Evolutionary conservation across 2,113 vertebrate species (phyloP).

Genomic region (Indicator indicator): DNA sequence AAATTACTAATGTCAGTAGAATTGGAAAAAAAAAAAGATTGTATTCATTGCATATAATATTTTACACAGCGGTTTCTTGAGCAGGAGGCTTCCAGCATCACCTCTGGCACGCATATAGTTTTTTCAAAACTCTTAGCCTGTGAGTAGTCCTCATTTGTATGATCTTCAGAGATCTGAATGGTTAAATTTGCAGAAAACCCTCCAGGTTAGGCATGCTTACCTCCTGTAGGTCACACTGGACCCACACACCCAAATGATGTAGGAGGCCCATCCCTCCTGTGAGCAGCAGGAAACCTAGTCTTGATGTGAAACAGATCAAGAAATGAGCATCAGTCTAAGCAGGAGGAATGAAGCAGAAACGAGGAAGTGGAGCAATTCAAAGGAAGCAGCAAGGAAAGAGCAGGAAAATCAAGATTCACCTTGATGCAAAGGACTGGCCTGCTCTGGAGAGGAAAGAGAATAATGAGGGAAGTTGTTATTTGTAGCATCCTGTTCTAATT

Average conservation of each 20-base stretch:
- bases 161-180: background rate
- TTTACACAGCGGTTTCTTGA: background rate
- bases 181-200: background rate
- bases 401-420: background rate
- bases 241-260: background rate
- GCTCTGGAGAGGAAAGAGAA: background rate
- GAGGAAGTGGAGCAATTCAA: background rate
- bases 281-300: background rate
- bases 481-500: background rate
- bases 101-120: background rate
- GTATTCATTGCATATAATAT: background rate
- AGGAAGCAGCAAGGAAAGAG: background rate
- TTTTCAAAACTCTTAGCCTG: background rate
- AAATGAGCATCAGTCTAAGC: background rate
- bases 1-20: background rate
- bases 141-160: background rate
- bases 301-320: background rate
- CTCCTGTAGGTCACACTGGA: background rate
- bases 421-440: background rate
- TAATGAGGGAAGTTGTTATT: background rate
- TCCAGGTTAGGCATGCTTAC: background rate
- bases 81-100: accelerated
- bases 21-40: background rate
- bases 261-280: background rate
- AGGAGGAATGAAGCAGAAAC: background rate